phyloP scores from a whole-genome alignment of 1,140 invertebrate species.

The Hermatobates lingyangjiaoensis region DNA sequence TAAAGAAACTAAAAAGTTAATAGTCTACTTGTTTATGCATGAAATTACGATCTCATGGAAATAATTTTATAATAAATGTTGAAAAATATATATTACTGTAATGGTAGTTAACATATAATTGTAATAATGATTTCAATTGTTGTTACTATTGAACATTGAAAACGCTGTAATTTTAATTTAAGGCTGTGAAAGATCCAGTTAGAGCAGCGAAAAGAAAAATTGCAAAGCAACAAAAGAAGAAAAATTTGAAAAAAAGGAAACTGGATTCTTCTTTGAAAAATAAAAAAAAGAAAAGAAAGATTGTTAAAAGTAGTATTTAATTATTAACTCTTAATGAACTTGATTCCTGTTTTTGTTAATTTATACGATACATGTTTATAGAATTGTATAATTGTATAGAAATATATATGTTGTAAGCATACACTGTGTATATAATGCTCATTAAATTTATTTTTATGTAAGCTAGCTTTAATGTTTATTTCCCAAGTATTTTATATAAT shows the following conservation, averaged over 20 bases:
- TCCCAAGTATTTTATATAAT: no score
- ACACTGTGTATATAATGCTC: no score
- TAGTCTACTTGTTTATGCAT: background rate
- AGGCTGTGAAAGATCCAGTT: constrained; percentile 56
- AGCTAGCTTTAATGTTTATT: no score
- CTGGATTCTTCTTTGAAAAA: constrained; percentile 22
- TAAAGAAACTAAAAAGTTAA: background rate
- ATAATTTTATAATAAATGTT: background rate
- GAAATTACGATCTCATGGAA: background rate
- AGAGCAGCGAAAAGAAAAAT: constrained; percentile 56
- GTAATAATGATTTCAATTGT: background rate
- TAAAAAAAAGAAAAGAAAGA: no score
- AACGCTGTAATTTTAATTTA: constrained; percentile 18
- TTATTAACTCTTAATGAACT: no score
- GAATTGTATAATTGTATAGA: no score
- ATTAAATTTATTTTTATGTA: no score
- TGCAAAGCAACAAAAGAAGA: constrained; percentile 51
- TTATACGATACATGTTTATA: no score
- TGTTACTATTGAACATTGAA: background rate
- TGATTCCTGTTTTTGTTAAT: no score
- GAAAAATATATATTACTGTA: background rate
- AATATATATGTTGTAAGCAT: no score
- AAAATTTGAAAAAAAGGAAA: constrained; percentile 49
- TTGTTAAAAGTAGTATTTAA: no score
- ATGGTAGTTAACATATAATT: background rate